Base-by-base conservation (phyloP, 2,888 invertebrate species). In the Blera fallax region DNA sequence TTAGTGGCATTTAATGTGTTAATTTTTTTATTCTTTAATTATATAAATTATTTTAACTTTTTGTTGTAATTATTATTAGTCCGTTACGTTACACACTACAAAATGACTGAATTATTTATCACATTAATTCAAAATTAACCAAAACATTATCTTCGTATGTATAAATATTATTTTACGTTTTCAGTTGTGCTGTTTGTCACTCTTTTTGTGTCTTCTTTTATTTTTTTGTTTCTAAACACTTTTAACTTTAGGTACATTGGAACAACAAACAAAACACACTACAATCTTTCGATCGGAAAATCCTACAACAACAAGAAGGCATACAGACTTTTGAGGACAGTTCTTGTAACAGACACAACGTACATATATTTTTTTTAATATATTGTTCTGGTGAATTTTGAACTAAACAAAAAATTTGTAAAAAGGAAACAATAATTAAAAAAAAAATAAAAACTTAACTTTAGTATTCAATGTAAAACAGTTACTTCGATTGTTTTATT, bases 111-210 rank as follows among this genome's bases (percentile, higher is more conserved):
- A 64, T 64, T 79, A 45, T 64, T 72, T 79, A 79, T 79, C 79
- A 79, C 79, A 79, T 72, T 72, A 45, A 79, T 79, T 72, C 79
- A 79, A 79, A 79, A 72, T 65, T 65, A 72, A 72, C 79, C 79
- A 65, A 69, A 69, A 32, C 45, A 5, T 40, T 60, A 24, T 24
- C 16, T 6, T 14, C 45, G 27, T 18, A 11, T 14, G 2, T 40
- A 8, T 14, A n/a, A n/a, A n/a, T 56, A n/a, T 56, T 27, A 1
- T 4, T 16, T 6, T 52, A 14, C 7, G 14, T 48, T 7, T 10
- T 2, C 29, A 48, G 21, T 8, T 52, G 10, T 45, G 34, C 18
- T 43, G 5, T 11, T 52, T 16, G 24, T 32, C 2, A 6, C 11
- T 58, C 2, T 24, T 24, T 29, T 1, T 52, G 34, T 34, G 1